Percentiles rank a stretch among this genome's conserved stretches.
Conservation (phyloP, 1,140 invertebrate species). For the Lordiphosa clarofinis region DNA sequence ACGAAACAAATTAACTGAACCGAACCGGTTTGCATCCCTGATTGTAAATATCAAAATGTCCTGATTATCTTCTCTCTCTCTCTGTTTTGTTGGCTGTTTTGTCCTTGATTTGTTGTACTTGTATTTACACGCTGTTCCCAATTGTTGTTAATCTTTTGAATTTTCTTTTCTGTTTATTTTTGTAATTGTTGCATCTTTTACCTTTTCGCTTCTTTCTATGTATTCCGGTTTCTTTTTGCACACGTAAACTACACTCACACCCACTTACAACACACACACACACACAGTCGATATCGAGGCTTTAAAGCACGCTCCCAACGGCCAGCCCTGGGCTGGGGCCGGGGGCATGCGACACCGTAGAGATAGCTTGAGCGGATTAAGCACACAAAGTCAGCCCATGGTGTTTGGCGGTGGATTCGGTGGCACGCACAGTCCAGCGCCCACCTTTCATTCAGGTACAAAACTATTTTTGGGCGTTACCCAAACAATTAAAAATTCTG, state of each 20-base stretch:
- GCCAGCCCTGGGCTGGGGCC: constrained; percentile 55
- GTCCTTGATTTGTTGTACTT: constrained; percentile 27
- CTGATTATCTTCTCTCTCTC: not conserved
- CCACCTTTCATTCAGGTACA: constrained; percentile 79
- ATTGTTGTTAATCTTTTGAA: constrained; percentile 9
- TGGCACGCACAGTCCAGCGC: constrained; percentile 78
- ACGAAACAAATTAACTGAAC: no score
- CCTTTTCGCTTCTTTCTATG: constrained; percentile 46
- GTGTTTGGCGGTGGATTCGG: constrained; percentile 76
- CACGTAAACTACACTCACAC: constrained; percentile 33
- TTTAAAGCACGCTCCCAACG: constrained; percentile 78
- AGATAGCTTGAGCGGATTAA: constrained; percentile 80
- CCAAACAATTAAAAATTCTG: not conserved
- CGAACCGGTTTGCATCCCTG: not conserved
- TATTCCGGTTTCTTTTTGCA: constrained; percentile 33
- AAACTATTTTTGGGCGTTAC: not conserved
- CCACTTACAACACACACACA: constrained; percentile 17
- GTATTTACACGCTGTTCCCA: constrained; percentile 41
- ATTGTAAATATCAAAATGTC: constrained; percentile 27
- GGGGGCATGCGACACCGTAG: constrained; percentile 80
- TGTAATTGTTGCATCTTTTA: constrained; percentile 46
- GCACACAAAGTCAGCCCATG: constrained; percentile 79
- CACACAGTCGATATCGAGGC: constrained; percentile 79
- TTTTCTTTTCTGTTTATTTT: constrained; percentile 26
- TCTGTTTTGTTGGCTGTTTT: constrained; percentile 16